Conservation (phyloP, 2,113 vertebrate genomes). For the Cathartes aura region DNA sequence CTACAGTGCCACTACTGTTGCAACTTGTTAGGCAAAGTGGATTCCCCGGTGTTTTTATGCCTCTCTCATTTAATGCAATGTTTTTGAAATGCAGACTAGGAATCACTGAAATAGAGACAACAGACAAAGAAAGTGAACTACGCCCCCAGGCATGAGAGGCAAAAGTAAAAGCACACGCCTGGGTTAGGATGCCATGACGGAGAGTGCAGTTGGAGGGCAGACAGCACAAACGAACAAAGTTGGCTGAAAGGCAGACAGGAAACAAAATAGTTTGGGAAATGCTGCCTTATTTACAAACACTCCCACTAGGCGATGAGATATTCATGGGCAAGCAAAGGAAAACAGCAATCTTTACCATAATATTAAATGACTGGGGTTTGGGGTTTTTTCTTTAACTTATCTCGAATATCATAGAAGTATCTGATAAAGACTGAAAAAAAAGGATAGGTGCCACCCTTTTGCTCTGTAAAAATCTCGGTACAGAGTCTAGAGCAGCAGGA, state of each 20-base stretch:
- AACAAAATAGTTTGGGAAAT: constrained; percentile 53
- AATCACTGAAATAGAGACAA: not conserved
- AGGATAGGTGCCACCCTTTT: not conserved
- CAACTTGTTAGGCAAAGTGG: not conserved
- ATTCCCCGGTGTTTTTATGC: not conserved
- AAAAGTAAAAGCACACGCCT: not conserved
- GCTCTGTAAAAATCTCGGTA: not conserved
- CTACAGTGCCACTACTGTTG: not conserved
- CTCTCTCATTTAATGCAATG: not conserved
- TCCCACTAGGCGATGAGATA: constrained; percentile 14
- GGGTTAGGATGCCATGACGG: not conserved
- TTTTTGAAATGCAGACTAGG: not conserved
- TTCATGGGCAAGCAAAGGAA: not conserved
- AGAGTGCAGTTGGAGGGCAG: not conserved
- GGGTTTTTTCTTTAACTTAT: not conserved
- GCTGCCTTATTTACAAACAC: constrained; percentile 58
- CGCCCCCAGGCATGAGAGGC: not conserved
- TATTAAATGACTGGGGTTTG: not conserved
- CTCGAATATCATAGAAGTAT: not conserved
- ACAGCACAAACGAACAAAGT: not conserved
- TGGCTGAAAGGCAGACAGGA: constrained; percentile 38
- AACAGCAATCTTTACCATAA: not conserved
- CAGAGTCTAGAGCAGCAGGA: not conserved
- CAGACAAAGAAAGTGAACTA: not conserved
- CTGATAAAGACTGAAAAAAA: not conserved